These are phyloP conservation scores for Chironomus riparius DNA, from an alignment of 2,888 invertebrate species.

Conservation along the genomic window DNA sequence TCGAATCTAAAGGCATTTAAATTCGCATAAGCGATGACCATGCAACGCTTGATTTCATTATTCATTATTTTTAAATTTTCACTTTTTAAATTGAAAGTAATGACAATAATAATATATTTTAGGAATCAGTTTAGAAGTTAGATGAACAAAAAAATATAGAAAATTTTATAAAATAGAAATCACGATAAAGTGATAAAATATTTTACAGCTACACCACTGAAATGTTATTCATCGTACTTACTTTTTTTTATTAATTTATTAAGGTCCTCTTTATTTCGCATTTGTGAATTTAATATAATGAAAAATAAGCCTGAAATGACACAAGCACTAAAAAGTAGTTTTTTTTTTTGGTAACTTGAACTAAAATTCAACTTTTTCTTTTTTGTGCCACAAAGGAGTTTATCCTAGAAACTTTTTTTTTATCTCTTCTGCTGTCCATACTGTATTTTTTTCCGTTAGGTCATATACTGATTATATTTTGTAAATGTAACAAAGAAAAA, in stretches of 20 bases:
- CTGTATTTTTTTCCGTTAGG: too few relatives aligned
- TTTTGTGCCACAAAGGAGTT: too few relatives aligned
- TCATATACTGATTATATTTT: not conserved
- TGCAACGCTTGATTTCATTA: not conserved
- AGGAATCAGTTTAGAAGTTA: too few relatives aligned
- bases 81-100: too few relatives aligned
- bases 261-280: not conserved
- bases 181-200: not conserved
- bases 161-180: not conserved
- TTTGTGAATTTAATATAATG: not conserved
- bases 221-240: not conserved
- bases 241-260: not conserved
- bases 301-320: too few relatives aligned
- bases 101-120: too few relatives aligned
- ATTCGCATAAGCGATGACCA: too few relatives aligned
- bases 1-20: constrained; percentile 53
- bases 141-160: not conserved
- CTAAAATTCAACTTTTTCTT: too few relatives aligned
- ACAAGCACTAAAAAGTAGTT: too few relatives aligned
- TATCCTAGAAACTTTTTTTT: too few relatives aligned
- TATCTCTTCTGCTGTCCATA: too few relatives aligned
- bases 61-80: not conserved
- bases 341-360: too few relatives aligned
- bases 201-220: constrained; percentile 5
- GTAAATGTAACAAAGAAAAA: not conserved